A percentile compares a stretch with the other conserved stretches of the same genome.
Evolutionary conservation across 2,113 vertebrate genomes (phyloP).

Genomic region (Plecturocebus donacophilus): DNA sequence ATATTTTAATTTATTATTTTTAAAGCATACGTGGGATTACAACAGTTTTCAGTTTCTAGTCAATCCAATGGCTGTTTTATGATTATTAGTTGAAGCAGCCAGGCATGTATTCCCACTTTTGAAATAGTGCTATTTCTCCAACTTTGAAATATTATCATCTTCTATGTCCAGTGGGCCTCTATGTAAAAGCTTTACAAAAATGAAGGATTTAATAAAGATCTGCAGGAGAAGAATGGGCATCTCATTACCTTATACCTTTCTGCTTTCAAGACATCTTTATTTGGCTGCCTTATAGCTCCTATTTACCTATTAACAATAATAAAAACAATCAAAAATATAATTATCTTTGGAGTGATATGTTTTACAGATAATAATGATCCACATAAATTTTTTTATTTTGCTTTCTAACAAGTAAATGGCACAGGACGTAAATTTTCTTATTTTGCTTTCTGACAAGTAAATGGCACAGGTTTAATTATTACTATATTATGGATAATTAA

Average conservation of each 20-base stretch:
- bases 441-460: not conserved
- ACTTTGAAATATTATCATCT: not conserved
- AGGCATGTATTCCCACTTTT: not conserved
- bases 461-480: not conserved
- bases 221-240: not conserved
- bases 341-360: not conserved
- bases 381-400: not conserved
- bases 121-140: not conserved
- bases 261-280: not conserved
- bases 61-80: not conserved
- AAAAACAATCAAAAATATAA: not conserved
- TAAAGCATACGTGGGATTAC: not conserved
- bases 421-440: not conserved
- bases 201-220: not conserved
- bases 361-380: not conserved
- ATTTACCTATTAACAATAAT: not conserved
- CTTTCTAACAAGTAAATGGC: not conserved
- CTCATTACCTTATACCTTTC: not conserved
- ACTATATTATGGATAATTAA: conserved; percentile 40
- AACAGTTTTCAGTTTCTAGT: not conserved
- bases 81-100: conserved; percentile 28
- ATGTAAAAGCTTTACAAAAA: not conserved
- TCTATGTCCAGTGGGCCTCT: not conserved
- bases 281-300: not conserved
- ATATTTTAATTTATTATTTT: conserved; percentile 31